Evolutionary conservation across 1,140 invertebrate genomes (phyloP).

Genomic region (Xylocopa sonorina): DNA sequence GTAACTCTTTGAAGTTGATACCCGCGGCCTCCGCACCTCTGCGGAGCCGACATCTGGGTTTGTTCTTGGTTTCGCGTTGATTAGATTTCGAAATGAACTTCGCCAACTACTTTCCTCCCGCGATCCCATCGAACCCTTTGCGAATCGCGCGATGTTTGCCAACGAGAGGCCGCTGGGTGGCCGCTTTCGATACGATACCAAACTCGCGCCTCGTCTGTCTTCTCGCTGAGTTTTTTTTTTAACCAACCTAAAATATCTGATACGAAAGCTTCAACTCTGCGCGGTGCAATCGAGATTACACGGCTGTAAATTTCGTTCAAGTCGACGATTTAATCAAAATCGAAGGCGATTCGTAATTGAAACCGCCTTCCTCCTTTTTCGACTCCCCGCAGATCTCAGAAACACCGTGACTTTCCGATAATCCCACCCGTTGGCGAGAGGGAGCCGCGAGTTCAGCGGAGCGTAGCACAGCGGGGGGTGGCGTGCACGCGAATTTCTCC

Average conservation of each 20-base stretch:
- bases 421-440: slow-evolving; percentile 17
- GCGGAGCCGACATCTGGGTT: slow-evolving; percentile 5
- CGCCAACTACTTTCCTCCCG: not conserved
- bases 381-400: not conserved
- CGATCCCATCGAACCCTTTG: not conserved
- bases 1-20: slow-evolving; percentile 35
- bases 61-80: slow-evolving; percentile 37
- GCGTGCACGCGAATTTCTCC: slow-evolving; percentile 44
- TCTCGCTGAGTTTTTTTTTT: no score
- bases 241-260: no score
- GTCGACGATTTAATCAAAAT: no score
- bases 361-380: not conserved
- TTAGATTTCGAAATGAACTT: slow-evolving; percentile 26
- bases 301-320: no score
- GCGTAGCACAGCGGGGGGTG: no score
- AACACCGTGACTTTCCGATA: slow-evolving; percentile 24
- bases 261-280: no score
- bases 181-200: not conserved
- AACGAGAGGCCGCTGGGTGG: not conserved
- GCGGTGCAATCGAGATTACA: no score
- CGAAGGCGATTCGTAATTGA: no score
- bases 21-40: not conserved
- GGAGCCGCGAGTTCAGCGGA: no score
- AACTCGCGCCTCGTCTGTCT: no score
- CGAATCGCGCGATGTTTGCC: not conserved